Base-by-base conservation (phyloP, 2,797 vertebrate genomes). In the Anas acuta region DNA sequence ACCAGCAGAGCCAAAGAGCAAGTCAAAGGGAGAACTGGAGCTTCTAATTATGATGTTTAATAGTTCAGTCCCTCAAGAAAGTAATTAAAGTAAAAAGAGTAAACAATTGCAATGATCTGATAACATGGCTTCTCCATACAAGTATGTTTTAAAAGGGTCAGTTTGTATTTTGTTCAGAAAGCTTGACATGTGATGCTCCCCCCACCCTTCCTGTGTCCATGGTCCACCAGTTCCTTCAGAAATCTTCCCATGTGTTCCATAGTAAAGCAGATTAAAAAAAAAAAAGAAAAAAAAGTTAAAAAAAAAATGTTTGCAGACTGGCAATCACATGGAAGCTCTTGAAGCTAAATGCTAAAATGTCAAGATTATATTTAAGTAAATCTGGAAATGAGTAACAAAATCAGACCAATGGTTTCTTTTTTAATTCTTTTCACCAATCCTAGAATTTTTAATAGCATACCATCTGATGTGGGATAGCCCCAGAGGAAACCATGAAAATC, bases 181-280 rank as follows among this genome's bases (percentile, higher is more conserved):
- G 3, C 23, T 72, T 82, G 13, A 81, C 58, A 65, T 41, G 41
- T 9, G 5, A 32, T 1, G 3, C 30, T 4, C 9, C 12, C 32
- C 3, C 3, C 1, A 17, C 11, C 11, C 2, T 2, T 16, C 9
- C 11, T n/a, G 5, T 41, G 8, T 49, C 49, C 30, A 28, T 16
- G 10, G 30, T 28, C 13, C 16, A 19, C 21, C 16, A 30, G 2
- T 53, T 74, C 8, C 19, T 11, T 49, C 69, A 79, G 67, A 93
- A 91, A 82, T 47, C 5, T 51, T 78, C 7, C 6, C 18, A 0
- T 20, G 8, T 17, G 5, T 65, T 84, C 18, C 43, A 67, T 6
- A 37, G 8, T 11, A 74, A 58, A 7, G 4, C 6, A 58, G 57
- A 73, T 80, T 83, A 86, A 51, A 51, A 25, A 51, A 51, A 51